Evolutionary conservation across 2,888 invertebrate species (phyloP).

Genomic region (Pristionchus mayeri): DNA sequence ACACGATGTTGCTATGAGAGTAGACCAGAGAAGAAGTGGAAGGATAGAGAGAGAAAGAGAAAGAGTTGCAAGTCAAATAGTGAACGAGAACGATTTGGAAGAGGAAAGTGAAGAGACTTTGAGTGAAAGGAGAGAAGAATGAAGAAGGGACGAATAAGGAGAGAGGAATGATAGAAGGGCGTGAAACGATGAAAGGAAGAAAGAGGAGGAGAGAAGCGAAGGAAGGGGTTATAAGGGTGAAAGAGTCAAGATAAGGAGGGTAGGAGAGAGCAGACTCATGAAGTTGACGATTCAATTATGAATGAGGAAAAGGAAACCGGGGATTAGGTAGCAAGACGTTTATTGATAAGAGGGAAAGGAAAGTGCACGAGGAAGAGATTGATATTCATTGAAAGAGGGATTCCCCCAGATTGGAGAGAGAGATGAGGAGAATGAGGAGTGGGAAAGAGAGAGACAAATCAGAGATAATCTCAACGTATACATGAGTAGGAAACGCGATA

Average conservation of each 20-base stretch:
- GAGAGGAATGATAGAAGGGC: too few species aligned
- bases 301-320: too few species aligned
- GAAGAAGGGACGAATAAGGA: background rate
- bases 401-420: background rate
- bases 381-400: background rate
- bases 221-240: constrained; percentile 7
- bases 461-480: too few species aligned
- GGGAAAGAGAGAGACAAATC: background rate
- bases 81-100: background rate
- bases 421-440: background rate
- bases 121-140: background rate
- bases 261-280: too few species aligned
- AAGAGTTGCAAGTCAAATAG: constrained; percentile 14
- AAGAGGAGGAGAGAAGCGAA: too few species aligned
- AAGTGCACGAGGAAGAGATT: background rate
- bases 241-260: background rate
- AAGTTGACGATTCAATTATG: too few species aligned
- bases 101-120: constrained; percentile 7
- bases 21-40: constrained; percentile 5
- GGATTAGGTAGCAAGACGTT: too few species aligned
- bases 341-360: background rate
- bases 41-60: background rate
- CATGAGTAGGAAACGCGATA: background rate
- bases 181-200: too few species aligned
- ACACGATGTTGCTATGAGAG: constrained; percentile 18